These are phyloP conservation scores for Leuciscus idus DNA, from an alignment of 2,113 vertebrate genomes.

Conservation along the genomic window DNA sequence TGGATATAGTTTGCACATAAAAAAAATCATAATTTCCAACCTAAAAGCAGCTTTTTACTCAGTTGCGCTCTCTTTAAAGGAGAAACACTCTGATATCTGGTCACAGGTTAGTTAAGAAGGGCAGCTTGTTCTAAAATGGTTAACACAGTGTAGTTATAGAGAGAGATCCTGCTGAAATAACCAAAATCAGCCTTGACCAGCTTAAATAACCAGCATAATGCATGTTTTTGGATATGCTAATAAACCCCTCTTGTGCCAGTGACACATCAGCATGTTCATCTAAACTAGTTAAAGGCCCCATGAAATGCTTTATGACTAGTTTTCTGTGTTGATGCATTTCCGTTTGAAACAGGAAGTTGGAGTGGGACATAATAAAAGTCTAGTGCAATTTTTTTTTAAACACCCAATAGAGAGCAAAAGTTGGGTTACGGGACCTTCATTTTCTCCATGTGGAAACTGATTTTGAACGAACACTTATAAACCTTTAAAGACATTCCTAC, in stretches of 20 bases:
- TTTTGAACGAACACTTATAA: too few relatives aligned
- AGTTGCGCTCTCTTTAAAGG: conserved; percentile 28
- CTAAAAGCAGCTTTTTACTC: conserved; percentile 48
- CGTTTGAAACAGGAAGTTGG: background rate
- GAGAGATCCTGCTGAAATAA: conserved; percentile 5
- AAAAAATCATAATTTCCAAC: conserved; percentile 21
- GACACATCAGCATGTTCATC: background rate
- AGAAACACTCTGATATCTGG: conserved; percentile 15
- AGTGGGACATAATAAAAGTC: background rate
- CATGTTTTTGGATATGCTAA: background rate
- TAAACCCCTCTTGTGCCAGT: background rate
- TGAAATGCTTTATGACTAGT: background rate
- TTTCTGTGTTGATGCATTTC: background rate
- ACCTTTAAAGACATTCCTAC: too few relatives aligned
- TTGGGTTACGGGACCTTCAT: too few relatives aligned
- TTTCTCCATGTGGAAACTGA: too few relatives aligned
- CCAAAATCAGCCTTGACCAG: background rate
- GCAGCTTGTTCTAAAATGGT: background rate
- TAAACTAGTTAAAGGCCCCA: background rate
- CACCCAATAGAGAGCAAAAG: background rate
- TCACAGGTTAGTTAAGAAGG: conserved; percentile 15
- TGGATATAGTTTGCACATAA: conserved; percentile 37
- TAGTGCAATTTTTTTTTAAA: background rate
- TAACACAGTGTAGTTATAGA: conserved; percentile 36
- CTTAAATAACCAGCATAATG: background rate